phyloP scores from a whole-genome alignment of 2,888 invertebrate species.

The Watsonalla binaria region DNA sequence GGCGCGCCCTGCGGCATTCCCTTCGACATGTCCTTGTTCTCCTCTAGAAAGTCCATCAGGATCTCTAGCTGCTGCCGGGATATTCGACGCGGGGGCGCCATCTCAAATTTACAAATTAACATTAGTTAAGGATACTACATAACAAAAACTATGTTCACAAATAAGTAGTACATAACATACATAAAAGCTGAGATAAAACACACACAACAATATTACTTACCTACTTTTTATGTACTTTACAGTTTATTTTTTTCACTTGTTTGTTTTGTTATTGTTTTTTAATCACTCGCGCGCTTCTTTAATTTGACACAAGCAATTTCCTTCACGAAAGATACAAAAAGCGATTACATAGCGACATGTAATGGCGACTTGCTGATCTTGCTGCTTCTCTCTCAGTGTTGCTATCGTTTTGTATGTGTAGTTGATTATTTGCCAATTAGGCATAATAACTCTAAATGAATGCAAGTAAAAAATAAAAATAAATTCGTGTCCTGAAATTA shows the following conservation, averaged over 20 bases:
- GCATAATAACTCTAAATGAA: no score
- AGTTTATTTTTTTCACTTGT: background rate
- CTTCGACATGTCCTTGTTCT: conserved; percentile 54
- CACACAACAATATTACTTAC: background rate
- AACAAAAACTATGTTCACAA: no score
- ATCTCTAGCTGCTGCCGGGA: conserved; percentile 55
- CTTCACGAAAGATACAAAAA: conserved; percentile 29
- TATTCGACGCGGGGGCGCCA: conserved; percentile 67
- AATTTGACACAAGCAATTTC: conserved; percentile 57
- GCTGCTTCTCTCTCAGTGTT: no score
- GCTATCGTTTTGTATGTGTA: no score
- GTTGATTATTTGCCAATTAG: no score
- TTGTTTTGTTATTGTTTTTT: background rate
- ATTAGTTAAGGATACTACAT: background rate
- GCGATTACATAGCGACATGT: conserved; percentile 30
- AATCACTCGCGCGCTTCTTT: conserved; percentile 34
- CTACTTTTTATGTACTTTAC: background rate
- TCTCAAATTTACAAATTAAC: conserved; percentile 25
- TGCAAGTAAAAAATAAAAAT: no score
- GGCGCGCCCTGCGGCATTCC: conserved; percentile 48
- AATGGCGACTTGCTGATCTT: conserved; percentile 40
- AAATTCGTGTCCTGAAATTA: no score
- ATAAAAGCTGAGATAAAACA: no score
- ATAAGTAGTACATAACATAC: no score
- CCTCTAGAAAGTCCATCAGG: conserved; percentile 56